phyloP scores from a whole-genome alignment of 2,113 vertebrate genomes.

The Microcebus ravelobensis region DNA sequence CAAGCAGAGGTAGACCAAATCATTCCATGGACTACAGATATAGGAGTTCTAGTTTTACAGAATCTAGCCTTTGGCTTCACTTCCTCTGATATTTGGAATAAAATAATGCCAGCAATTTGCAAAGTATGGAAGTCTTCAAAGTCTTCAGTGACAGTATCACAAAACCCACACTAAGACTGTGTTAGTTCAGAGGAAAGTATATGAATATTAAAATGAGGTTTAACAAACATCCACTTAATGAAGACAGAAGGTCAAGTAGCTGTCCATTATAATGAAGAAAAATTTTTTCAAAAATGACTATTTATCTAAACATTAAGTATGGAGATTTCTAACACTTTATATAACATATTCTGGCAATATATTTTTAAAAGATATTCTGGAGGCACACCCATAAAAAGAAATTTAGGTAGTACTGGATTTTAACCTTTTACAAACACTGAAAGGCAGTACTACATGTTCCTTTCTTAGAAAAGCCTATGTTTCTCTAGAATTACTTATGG shows the following conservation, averaged over 20 bases:
- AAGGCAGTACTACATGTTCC: neutral
- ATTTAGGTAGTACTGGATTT: neutral
- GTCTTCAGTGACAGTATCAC: neutral
- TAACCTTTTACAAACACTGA: slow-evolving; percentile 34
- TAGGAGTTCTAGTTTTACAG: neutral
- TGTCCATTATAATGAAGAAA: neutral
- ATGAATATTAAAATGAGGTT: neutral
- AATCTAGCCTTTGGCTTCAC: neutral
- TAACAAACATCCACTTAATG: neutral
- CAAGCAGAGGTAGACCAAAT: neutral
- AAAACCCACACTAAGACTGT: neutral
- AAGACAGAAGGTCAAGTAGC: neutral
- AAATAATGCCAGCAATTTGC: neutral
- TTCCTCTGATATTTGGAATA: neutral
- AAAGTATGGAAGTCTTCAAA: neutral
- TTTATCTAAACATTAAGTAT: slow-evolving; percentile 26
- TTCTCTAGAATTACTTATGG: neutral
- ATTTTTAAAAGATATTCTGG: neutral
- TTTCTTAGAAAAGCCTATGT: neutral
- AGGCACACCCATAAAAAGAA: slow-evolving; percentile 6
- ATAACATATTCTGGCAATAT: neutral
- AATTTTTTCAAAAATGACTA: neutral
- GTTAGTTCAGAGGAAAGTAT: slow-evolving; percentile 7
- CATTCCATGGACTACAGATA: neutral
- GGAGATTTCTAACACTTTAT: neutral